phyloP scores from a whole-genome alignment of 2,888 invertebrate genomes.

The Leucoptera coffeella region DNA sequence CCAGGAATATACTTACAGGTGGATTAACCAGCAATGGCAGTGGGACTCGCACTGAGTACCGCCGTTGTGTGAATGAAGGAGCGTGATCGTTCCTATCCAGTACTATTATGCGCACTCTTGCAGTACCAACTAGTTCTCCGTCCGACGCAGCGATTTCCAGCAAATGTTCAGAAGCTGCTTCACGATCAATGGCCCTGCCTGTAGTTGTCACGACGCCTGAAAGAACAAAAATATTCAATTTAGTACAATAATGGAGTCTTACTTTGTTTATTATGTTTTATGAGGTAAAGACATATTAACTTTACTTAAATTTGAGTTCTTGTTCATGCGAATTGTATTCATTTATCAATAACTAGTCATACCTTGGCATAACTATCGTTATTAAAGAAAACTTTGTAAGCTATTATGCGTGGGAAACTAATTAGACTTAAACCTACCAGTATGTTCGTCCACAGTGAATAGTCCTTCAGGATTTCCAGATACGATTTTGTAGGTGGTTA shows the following conservation, averaged over 20 bases:
- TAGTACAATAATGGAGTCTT: constrained; percentile 52
- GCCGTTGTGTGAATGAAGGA: constrained; percentile 76
- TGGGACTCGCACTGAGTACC: constrained; percentile 77
- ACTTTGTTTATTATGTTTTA: too few species aligned
- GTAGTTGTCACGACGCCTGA: constrained; percentile 83
- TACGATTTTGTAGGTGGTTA: constrained; percentile 71
- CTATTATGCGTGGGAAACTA: constrained; percentile 3
- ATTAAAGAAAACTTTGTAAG: too few species aligned
- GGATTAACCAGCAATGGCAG: constrained; percentile 27
- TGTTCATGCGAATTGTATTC: too few species aligned
- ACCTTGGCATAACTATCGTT: too few species aligned
- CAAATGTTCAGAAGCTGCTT: constrained; percentile 81
- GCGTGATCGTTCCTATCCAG: constrained; percentile 83
- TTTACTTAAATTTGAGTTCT: too few species aligned
- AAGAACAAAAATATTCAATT: not conserved
- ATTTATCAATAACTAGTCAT: too few species aligned
- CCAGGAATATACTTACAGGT: too few species aligned
- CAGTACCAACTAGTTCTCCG: constrained; percentile 72
- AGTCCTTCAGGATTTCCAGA: constrained; percentile 90
- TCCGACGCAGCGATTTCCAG: constrained; percentile 87
- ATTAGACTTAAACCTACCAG: too few species aligned
- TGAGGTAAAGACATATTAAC: too few species aligned
- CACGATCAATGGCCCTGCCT: constrained; percentile 81
- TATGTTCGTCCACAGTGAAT: constrained; percentile 77
- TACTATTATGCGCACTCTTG: constrained; percentile 74